Evolutionary conservation across 2,888 invertebrate genomes (phyloP).

Genomic region (Scaptomyza cyrtandrae): DNA sequence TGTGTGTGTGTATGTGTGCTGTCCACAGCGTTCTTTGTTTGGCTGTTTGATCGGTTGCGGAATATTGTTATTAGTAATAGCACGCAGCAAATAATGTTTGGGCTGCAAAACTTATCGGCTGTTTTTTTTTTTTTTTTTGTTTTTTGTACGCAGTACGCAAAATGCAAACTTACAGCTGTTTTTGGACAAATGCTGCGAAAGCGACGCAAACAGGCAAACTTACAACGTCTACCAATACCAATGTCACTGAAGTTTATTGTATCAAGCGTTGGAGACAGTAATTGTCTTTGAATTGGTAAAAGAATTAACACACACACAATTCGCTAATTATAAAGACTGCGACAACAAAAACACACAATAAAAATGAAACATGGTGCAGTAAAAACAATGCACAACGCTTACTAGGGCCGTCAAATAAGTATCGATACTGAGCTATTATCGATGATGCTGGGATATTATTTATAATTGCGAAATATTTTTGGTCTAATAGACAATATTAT

Average conservation of each 20-base stretch:
- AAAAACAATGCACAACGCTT: constrained; percentile 59
- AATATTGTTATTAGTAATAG: constrained; percentile 14
- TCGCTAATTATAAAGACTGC: constrained; percentile 36
- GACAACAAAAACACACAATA: constrained; percentile 27
- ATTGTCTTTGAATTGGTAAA: constrained; percentile 10
- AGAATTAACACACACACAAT: constrained; percentile 16
- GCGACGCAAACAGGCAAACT: not conserved
- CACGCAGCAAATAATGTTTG: constrained; percentile 14
- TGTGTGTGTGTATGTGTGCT: constrained; percentile 16
- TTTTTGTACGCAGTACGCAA: constrained; percentile 3
- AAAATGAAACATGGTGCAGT: constrained; percentile 32
- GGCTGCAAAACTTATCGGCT: constrained; percentile 30
- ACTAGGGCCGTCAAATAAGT: constrained; percentile 40
- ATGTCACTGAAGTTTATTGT: not conserved
- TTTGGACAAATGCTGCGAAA: not conserved
- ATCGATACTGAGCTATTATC: constrained; percentile 39
- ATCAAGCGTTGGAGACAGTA: constrained; percentile 4
- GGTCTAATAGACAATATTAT: not conserved
- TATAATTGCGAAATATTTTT: too few species aligned
- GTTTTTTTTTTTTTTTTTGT: constrained; percentile 30
- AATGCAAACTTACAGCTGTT: constrained; percentile 35
- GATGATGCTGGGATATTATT: constrained; percentile 1
- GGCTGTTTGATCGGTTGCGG: constrained; percentile 52
- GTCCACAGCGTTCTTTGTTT: constrained; percentile 56
- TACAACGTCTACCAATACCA: not conserved